These are phyloP conservation scores for Drosophila trapezifrons DNA, from an alignment of 1,140 invertebrate species.

Conservation along the genomic window DNA sequence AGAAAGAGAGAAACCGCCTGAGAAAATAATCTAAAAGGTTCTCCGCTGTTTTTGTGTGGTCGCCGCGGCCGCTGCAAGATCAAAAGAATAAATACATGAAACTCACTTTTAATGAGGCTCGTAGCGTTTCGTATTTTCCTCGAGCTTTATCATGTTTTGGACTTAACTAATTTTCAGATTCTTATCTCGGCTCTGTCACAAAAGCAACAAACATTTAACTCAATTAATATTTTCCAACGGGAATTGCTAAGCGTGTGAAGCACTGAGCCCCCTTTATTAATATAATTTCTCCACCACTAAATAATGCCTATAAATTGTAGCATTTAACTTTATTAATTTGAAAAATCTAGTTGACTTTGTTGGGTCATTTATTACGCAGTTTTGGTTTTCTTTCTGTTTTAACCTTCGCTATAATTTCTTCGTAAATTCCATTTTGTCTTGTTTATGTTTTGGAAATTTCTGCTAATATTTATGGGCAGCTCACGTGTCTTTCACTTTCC, in stretches of 20 bases:
- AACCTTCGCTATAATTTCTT: neutral
- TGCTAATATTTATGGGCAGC: constrained; percentile 20
- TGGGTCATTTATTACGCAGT: too few species aligned
- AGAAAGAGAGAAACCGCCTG: constrained; percentile 40
- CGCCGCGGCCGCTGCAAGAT: constrained; percentile 29
- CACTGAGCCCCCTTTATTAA: too few species aligned
- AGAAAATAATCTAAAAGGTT: constrained; percentile 50
- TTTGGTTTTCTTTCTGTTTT: neutral
- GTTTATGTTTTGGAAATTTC: constrained; percentile 23
- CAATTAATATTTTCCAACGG: constrained; percentile 33
- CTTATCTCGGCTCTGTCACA: constrained; percentile 26
- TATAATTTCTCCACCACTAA: neutral
- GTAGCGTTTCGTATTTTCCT: constrained; percentile 12
- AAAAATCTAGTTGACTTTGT: neutral
- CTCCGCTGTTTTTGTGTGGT: constrained; percentile 36
- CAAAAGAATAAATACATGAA: constrained; percentile 46
- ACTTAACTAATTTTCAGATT: constrained; percentile 24
- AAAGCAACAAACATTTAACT: constrained; percentile 9
- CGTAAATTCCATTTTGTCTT: neutral
- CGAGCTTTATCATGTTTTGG: constrained; percentile 17
- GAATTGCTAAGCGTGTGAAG: constrained; percentile 20
- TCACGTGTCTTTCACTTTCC: constrained; percentile 59
- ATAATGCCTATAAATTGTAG: neutral
- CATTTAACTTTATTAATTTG: neutral
- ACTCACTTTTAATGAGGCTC: constrained; percentile 37